Evolutionary conservation across 2,113 vertebrate genomes (phyloP), one percentile per base, ranked within the genome.

Genomic region (Tetrao urogallus): DNA sequence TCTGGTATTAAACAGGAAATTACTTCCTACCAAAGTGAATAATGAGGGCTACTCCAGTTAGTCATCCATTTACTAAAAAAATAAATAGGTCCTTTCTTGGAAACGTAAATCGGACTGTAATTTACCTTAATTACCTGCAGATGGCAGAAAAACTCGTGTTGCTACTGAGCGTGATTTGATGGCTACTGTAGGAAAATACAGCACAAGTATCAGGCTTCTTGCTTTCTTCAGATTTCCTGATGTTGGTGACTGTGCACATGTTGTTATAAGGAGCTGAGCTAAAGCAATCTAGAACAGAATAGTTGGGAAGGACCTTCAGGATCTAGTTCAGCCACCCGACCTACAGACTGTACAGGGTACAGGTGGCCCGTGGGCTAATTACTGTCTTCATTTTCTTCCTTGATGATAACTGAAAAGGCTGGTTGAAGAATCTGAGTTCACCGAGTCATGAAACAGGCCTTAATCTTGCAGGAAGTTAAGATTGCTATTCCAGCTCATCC

Each of bases 1-100:
- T 95, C 75, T 93, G 81, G 96, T 70, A 81, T 97, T 96, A 90
- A 95, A 95, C 95, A 97, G 98, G 97, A 97, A 98, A 92, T 95
- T 92, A 92, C 94, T 95, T 96, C 92, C 92, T 96, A 87, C 94
- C 95, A 85, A 67, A 94, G 87, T 94, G 95, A 96, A 95, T 97
- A 96, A 94, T 94, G 93, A 89, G 87, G 58, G 85, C 96, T 97
- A 63, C 94, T 94, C 94, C 90, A 71, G 90, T 88, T 74, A 82
- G 90, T 80, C 93, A 27, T 89, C 88, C 63, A 45, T 82, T 96
- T 78, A 40, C 76, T 88, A n/a, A 42, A 94, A 95, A 95, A 95
- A 79, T 82, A 95, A 86, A 94, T 94, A 92, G 89, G 36, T 56
- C 88, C 83, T 75, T 66, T 90, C 67, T 87, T 38, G 22, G 58